Base-by-base conservation (phyloP, 2,888 invertebrate species). In the Crepidodera aurea region DNA sequence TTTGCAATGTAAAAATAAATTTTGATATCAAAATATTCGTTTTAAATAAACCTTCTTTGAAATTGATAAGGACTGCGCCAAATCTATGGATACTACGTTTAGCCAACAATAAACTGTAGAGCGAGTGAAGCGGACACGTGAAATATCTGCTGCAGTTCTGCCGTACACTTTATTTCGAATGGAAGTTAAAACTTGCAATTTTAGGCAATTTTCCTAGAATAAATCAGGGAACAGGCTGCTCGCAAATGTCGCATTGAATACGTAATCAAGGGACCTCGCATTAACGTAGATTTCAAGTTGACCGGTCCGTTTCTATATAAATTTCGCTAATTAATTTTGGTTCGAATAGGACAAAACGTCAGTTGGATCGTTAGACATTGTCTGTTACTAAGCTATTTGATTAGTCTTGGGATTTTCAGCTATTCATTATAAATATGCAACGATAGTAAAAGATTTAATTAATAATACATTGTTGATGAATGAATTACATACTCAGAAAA, bases 311-410 rank as follows among this genome's bases (percentile, higher is more conserved):
- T 74, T 71, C 70, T 69, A 69, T 73, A 73, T 78, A 78, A 78
- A 78, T 79, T 77, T 72, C 68, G 69, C 74, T 76, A 79, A 78
- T 78, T 79, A 79, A 79, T 79, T 79, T 78, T 27, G 22, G 34
- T 46, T 44, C 44, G 44, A 25, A 55, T 54, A 25, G 44, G 6
- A 13, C 55, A 7, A 32, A 55, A 42, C 15, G 44, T 32, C 55
- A 44, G 55, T 44, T 44, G 55, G 44, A 12, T 44, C 44, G 13
- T 13, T 51, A 51, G 22, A 32, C 18, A 22, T 54, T 16, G 29
- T 40, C 54, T 29, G 25, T 29, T 40, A 42, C 4, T 42, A 39
- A 3, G 13, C 13, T 40, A n/a, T 40, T 16, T 40, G n/a, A 37
- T 10, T 37, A 13, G n/a, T n/a, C n/a, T n/a, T n/a, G n/a, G n/a